Evolutionary conservation across 2,888 invertebrate genomes (phyloP).

Genomic region (Pherbina coryleti): DNA sequence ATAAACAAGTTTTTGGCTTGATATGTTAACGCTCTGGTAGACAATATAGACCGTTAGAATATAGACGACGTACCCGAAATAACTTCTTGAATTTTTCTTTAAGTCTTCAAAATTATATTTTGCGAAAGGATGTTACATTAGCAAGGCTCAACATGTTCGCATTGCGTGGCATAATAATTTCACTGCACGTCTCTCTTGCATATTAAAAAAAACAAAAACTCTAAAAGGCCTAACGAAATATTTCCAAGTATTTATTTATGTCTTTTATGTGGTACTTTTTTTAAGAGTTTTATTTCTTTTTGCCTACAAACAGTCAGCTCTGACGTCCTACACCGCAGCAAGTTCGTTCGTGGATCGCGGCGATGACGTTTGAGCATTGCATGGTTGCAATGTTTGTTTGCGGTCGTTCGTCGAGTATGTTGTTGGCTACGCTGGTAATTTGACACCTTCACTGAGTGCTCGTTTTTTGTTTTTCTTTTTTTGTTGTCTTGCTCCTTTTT

Average conservation of each 20-base stretch:
- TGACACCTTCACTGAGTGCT: slow-evolving; percentile 50
- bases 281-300: neutral
- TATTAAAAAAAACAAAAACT: neutral
- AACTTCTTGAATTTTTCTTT: neutral
- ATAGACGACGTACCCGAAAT: too few relatives aligned
- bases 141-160: neutral
- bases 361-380: neutral
- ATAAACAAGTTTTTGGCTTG: too few relatives aligned
- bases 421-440: slow-evolving; percentile 43
- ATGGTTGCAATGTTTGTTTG: neutral
- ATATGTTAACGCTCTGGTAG: too few relatives aligned
- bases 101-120: neutral
- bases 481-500: neutral
- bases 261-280: neutral
- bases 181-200: neutral
- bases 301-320: neutral
- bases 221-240: neutral
- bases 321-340: neutral
- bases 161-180: slow-evolving; percentile 13
- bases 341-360: neutral
- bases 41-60: too few relatives aligned
- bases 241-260: slow-evolving; percentile 2
- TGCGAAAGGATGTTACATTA: slow-evolving; percentile 2
- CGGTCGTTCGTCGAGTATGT: neutral
- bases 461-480: neutral